phyloP scores from a whole-genome alignment of 30 jellyfish, hydroid and myxozoan species.

The Aurelia sp. region DNA sequence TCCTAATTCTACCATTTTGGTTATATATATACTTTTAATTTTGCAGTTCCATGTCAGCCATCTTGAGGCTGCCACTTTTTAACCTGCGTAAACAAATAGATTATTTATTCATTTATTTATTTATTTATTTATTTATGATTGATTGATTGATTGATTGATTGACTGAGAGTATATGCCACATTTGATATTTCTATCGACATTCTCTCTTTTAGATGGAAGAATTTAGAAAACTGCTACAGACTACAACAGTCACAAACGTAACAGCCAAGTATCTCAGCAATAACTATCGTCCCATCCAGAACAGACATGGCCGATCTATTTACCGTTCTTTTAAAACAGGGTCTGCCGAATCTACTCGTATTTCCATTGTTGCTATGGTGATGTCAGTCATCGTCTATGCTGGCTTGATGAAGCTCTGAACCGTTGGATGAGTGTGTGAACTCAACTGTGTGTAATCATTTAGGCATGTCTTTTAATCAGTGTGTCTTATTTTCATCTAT shows the following conservation, averaged over 20 bases:
- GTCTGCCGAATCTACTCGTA: neutral
- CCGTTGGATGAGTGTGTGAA: neutral
- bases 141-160: too few species aligned
- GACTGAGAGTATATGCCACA: too few species aligned
- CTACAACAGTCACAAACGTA: neutral
- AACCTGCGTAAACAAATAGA: too few species aligned
- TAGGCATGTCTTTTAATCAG: too few species aligned
- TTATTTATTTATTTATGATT: too few species aligned
- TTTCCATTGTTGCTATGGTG: neutral
- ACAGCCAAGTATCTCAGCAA: conserved; percentile 11
- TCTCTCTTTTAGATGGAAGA: conserved; percentile 37
- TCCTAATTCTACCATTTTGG: too few species aligned
- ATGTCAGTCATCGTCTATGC: neutral
- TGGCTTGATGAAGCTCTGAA: neutral
- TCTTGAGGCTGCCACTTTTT: too few species aligned
- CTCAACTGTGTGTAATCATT: too few species aligned
- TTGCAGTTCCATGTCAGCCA: too few species aligned
- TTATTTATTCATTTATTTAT: too few species aligned
- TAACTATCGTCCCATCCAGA: conserved; percentile 59
- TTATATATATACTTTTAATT: too few species aligned
- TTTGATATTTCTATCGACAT: neutral
- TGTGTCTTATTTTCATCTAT: too few species aligned
- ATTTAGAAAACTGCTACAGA: conserved; percentile 27
- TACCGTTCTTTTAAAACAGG: conserved; percentile 25
- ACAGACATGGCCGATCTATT: conserved; percentile 42